Evolutionary conservation across 2,888 invertebrate genomes (phyloP).

Genomic region (Calameuta filiformis): DNA sequence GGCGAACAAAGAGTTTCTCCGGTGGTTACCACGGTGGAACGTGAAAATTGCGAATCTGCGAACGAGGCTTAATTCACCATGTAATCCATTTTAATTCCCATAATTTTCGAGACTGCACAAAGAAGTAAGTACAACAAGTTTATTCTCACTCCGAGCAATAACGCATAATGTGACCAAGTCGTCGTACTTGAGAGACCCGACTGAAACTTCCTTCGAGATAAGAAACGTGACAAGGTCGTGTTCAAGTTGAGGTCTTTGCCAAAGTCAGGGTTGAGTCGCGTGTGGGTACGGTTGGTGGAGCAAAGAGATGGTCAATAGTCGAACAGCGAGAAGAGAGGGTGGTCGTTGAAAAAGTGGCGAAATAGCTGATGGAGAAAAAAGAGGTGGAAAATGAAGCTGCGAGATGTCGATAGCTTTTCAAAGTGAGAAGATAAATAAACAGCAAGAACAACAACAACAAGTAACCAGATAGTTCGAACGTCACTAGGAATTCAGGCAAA

Average conservation of each 20-base stretch:
- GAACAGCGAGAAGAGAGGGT: background rate
- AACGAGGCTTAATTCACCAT: background rate
- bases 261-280: background rate
- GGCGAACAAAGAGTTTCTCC: background rate
- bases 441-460: background rate
- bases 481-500: constrained; percentile 43
- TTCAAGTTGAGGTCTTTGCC: background rate
- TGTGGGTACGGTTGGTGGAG: background rate
- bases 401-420: background rate
- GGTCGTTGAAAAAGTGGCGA: background rate
- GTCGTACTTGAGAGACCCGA: too few relatives aligned
- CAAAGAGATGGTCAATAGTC: background rate
- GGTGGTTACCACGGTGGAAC: background rate
- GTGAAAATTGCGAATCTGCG: background rate
- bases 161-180: too few relatives aligned
- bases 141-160: too few relatives aligned
- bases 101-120: background rate
- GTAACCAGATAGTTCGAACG: background rate
- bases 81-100: background rate
- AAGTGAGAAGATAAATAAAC: background rate
- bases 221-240: too few relatives aligned
- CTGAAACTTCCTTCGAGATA: too few relatives aligned
- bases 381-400: background rate
- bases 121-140: too few relatives aligned
- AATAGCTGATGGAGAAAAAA: background rate